Evolutionary conservation across 2,797 vertebrate species (phyloP).

Genomic region (Paguma larvata): DNA sequence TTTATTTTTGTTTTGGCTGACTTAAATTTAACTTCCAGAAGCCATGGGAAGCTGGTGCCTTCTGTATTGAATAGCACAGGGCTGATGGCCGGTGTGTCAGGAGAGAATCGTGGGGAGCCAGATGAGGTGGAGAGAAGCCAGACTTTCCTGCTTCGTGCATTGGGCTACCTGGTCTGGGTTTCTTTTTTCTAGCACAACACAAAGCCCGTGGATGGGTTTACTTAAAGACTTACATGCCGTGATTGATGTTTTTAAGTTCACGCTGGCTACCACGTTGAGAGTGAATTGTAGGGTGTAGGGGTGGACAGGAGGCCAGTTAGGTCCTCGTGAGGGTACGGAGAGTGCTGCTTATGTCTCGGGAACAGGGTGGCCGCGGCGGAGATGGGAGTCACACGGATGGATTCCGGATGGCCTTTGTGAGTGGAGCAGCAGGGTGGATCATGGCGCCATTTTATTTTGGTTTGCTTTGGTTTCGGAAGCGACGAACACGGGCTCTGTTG

Average conservation of each 20-base stretch:
- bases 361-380: background rate
- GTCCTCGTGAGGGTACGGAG: no score
- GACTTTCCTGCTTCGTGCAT: background rate
- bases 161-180: background rate
- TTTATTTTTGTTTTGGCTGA: background rate
- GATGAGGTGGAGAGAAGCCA: background rate
- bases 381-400: background rate
- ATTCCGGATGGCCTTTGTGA: background rate
- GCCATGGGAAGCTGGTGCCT: background rate
- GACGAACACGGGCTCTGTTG: background rate
- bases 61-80: background rate
- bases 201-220: constrained; percentile 5
- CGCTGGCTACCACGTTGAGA: background rate
- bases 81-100: background rate
- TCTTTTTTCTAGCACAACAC: background rate
- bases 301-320: no score
- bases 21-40: background rate
- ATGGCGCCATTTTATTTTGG: background rate
- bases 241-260: background rate
- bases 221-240: background rate
- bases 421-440: background rate
- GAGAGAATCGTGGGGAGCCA: background rate
- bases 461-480: background rate
- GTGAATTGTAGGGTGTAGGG: background rate
- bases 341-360: background rate